Base-by-base conservation (phyloP, 2,797 vertebrate species). In the Falco cherrug region DNA sequence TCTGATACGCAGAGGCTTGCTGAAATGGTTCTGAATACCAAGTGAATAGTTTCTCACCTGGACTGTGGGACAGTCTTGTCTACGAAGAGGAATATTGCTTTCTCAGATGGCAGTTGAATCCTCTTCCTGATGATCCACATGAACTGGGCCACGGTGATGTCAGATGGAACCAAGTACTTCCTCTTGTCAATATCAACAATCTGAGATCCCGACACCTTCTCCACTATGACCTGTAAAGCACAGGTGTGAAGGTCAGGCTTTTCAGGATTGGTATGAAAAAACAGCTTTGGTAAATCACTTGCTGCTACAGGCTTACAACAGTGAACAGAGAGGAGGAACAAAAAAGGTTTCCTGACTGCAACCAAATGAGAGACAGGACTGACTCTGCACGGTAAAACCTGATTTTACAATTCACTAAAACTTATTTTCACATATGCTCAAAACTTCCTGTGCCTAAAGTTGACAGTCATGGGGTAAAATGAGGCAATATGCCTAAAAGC, bases 61-160 rank as follows among this genome's bases (percentile, higher is more conserved):
- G 99, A 99, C 45, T 99, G 99, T 41, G 99, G 99, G 68, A 99
- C 99, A 21, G 99, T 99, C 98, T 99, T 99, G 97, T 99, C 99
- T 75, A 99, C 99, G 61, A 99, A 99, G 94, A 99, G 98, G 97
- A 99, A 99, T 98, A 99, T 99, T 89, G 99, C 99, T 98, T 99
- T 99, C 98, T 99, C 99, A 22, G 99, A 99, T 50, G 99, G 99
- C 96, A 99, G 98, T 84, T 99, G 99, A 98, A 99, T 99, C 97
- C 99, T 99, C 99, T 99, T 99, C 98, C 99, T 98, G 98, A 99
- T 99, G 98, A 99, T 99, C 99, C 99, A 99, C 99, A 99, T 99
- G 98, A 99, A 99, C 98, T 99, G 99, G 79, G 99, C 99, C 98
- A 99, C 99, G 0, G 99, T 99, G 97, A 99, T 99, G 98, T 99